Evolutionary conservation across 2,797 vertebrate genomes (phyloP), one percentile per base, ranked within the genome.

Genomic region (Atherinosoma microstoma): DNA sequence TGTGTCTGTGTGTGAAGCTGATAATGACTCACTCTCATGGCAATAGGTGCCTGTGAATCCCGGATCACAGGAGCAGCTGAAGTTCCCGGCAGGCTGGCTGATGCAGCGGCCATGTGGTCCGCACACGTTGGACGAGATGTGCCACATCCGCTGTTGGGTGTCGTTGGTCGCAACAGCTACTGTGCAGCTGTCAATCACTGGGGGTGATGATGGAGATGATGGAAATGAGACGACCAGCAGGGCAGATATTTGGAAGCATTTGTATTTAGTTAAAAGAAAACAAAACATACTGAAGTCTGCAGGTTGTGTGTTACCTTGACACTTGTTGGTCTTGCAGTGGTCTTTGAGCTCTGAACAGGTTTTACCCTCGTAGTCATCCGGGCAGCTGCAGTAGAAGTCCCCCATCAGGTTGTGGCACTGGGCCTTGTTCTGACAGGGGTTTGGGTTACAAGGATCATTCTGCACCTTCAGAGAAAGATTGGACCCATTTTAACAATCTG

Each of bases 21-120:
- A 67, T 40, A 62, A 30, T 64, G 38, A 89, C 98, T 96, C 95
- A 99, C 98, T 99, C 93, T 99, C 97, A 2, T 99, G 98, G 90
- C 98, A 99, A 90, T 99, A 98, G 65, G 89, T 90, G 71, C 98
- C 97, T 2, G 96, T 98, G 91, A 99, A 99, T 65, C 97, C 98
- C 15, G 93, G 94, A 36, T 97, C 94, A 45, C 98, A 99, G 71
- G 96, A 91, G 76, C 98, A 99, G 83, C 97, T 98, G 88, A 98
- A 99, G 92, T 98, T 98, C 61, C 97, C 97, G 12, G 95, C 95
- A 0, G 96, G 96, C 67, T 94, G 95, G 86, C 97, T 98, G 75
- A 97, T 89, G 47, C 98, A 99, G 64, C 70, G 96, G 8, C 98
- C 98, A 1, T 96, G 97, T n/a, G 96, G 96, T 4, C 98, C 97